Evolutionary conservation across 2,113 vertebrate genomes (phyloP), one percentile per base, ranked within the genome.

Genomic region (Vicugna pacos): DNA sequence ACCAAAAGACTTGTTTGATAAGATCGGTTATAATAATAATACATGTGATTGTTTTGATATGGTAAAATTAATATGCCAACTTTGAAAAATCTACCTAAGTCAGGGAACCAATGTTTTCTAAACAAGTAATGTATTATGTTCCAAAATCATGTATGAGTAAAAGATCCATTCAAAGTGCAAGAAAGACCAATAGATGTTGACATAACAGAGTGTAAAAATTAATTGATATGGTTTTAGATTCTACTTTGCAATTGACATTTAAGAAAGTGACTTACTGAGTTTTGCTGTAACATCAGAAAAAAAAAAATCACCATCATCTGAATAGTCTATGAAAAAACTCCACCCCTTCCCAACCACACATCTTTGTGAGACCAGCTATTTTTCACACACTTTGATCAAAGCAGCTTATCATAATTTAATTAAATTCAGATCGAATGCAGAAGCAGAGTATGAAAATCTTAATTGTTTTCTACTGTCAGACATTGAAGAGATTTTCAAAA

Each of bases 381-480:
- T 83, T 77, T 17, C 46, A 67, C 64, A 26, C 52, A 38, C 54
- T 83, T 93, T 38, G n/a, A 93, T 65, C 54, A 84, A 95, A 96
- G 46, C 32, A 64, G 20, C 7, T 5, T 80, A 77, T 17, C 30
- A 46, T 56, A n/a, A 28, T 65, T 30, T 62, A 24, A n/a, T 8
- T 54, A 22, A 92, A 60, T 65, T 19, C 24, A 89, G 22, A 60
- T 13, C 52, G 30, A 92, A 79, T 75, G 11, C 26, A 89, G 13
- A 72, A 32, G 19, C 11, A 94, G 30, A n/a, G 16, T n/a, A n/a
- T 48, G 6, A 89, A 76, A 72, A 35, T 30, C 14, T 62, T 62
- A 48, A 11, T 48, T 75, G 73, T 58, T 80, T 84, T 81, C 24
- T 42, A 42, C 42, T 72, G 22, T 20, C 52, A 92, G 24, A 35